Percentiles rank a stretch among this genome's conserved stretches.
These are phyloP conservation scores for Hephaestus fuliginosus DNA, from an alignment of 2,797 vertebrate genomes.

Conservation along the genomic window DNA sequence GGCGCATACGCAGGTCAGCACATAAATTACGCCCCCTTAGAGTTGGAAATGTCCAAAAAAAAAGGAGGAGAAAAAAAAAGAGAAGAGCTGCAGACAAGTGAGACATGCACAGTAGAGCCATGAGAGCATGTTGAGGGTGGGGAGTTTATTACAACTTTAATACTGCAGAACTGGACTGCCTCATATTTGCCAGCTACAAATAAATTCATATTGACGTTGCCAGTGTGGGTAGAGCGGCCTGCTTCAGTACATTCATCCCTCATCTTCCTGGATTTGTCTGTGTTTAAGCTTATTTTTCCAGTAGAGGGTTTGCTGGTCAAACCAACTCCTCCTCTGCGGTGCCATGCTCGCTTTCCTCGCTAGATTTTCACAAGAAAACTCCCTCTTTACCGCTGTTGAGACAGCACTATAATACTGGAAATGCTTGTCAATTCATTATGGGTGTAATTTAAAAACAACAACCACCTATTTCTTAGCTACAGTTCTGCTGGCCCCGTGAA, in stretches of 20 bases:
- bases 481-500: background rate
- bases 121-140: constrained; percentile 20
- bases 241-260: constrained; percentile 4
- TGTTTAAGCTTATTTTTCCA: constrained; percentile 12
- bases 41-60: constrained; percentile 31
- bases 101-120: constrained; percentile 30
- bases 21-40: constrained; percentile 37
- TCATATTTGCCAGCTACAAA: constrained; percentile 30
- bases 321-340: background rate
- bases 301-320: background rate
- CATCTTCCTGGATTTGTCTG: constrained; percentile 13
- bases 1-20: constrained; percentile 42
- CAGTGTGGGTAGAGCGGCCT: constrained; percentile 12
- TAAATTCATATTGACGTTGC: constrained; percentile 16
- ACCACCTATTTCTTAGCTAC: constrained; percentile 25
- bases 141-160: constrained; percentile 41
- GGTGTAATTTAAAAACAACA: constrained; percentile 10
- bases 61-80: background rate
- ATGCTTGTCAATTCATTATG: background rate
- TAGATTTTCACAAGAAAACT: background rate
- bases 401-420: background rate
- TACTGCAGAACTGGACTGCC: constrained; percentile 18
- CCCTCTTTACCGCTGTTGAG: background rate
- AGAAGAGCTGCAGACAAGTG: constrained; percentile 15
- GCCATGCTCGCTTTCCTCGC: background rate